Evolutionary conservation across 2,888 invertebrate species (phyloP).

Genomic region (Sphinx pinastri): DNA sequence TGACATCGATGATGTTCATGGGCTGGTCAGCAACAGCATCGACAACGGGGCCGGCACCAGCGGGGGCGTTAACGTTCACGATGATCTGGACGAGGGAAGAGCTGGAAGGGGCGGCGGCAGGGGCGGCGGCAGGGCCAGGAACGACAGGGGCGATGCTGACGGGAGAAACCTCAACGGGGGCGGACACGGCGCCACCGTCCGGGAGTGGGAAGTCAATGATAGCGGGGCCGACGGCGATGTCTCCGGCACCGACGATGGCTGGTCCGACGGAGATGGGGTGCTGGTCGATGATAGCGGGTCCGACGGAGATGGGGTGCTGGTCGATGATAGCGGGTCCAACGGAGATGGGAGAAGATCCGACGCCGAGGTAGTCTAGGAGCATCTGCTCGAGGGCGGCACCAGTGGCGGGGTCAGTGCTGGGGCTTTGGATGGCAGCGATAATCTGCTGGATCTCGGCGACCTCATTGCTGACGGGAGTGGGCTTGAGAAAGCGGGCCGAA

Average conservation of each 20-base stretch:
- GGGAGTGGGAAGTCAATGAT: slow-evolving; percentile 35
- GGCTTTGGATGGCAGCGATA: slow-evolving; percentile 61
- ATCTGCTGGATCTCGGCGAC: slow-evolving; percentile 50
- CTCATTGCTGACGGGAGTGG: slow-evolving; percentile 38
- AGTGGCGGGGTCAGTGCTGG: slow-evolving; percentile 61
- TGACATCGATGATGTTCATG: slow-evolving; percentile 20
- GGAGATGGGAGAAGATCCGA: slow-evolving; percentile 35
- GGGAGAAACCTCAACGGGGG: slow-evolving; percentile 34
- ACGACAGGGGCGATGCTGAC: slow-evolving; percentile 37
- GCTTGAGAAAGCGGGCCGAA: slow-evolving; percentile 49
- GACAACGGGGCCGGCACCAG: slow-evolving; percentile 24
- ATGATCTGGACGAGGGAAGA: slow-evolving; percentile 41
- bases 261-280: slow-evolving; percentile 33
- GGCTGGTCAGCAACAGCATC: slow-evolving; percentile 33
- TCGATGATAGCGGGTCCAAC: slow-evolving; percentile 39
- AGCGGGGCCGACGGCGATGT: slow-evolving; percentile 45
- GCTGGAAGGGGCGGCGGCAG: slow-evolving; percentile 27
- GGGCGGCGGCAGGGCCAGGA: slow-evolving; percentile 27
- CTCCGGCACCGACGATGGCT: slow-evolving; percentile 31
- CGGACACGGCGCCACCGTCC: slow-evolving; percentile 31
- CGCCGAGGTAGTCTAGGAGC: slow-evolving; percentile 34
- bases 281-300: slow-evolving; percentile 30
- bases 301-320: slow-evolving; percentile 45
- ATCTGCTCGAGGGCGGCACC: slow-evolving; percentile 44
- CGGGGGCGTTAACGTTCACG: slow-evolving; percentile 35